These are phyloP conservation scores for Drosophila meridionalis DNA, from an alignment of 2,888 invertebrate species.

Conservation along the genomic window DNA sequence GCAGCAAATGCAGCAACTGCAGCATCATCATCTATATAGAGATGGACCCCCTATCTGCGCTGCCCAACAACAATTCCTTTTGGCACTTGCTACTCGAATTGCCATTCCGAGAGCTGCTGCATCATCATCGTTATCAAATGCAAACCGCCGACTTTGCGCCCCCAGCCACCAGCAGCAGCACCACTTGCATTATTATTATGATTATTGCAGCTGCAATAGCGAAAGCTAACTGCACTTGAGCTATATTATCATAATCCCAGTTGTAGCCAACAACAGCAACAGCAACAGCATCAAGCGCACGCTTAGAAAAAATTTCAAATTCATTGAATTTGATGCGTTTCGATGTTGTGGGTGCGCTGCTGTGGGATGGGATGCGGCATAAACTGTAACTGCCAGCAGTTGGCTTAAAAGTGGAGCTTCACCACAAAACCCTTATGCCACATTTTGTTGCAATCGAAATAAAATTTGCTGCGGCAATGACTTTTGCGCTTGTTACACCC, in stretches of 20 bases:
- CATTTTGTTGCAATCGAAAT: slow-evolving; percentile 28
- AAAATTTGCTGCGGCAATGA: slow-evolving; percentile 31
- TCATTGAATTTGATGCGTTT: slow-evolving; percentile 72
- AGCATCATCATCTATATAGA: slow-evolving; percentile 11
- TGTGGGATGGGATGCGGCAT: not conserved
- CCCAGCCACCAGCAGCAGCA: slow-evolving; percentile 24
- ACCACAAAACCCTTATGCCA: not conserved
- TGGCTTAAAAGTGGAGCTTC: slow-evolving; percentile 7
- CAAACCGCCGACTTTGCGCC: slow-evolving; percentile 38
- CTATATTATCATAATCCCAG: slow-evolving; percentile 75
- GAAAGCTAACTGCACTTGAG: slow-evolving; percentile 75
- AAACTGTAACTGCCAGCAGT: slow-evolving; percentile 44
- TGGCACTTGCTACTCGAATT: slow-evolving; percentile 28
- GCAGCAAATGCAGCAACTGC: not conserved
- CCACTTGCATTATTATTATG: slow-evolving; percentile 71
- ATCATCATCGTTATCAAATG: slow-evolving; percentile 71
- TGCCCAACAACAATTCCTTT: slow-evolving; percentile 19
- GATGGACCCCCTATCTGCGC: not conserved
- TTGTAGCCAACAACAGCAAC: slow-evolving; percentile 45
- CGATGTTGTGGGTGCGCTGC: slow-evolving; percentile 10
- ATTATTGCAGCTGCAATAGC: slow-evolving; percentile 67
- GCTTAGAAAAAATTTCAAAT: slow-evolving; percentile 64
- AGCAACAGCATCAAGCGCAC: slow-evolving; percentile 8
- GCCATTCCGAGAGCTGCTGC: slow-evolving; percentile 47
- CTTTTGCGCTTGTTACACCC: slow-evolving; percentile 19